A percentile compares a stretch with the other conserved stretches of the same genome.
These are phyloP conservation scores for Callyntrura guangdongensis DNA, from an alignment of 2,888 invertebrate species.

Conservation along the genomic window DNA sequence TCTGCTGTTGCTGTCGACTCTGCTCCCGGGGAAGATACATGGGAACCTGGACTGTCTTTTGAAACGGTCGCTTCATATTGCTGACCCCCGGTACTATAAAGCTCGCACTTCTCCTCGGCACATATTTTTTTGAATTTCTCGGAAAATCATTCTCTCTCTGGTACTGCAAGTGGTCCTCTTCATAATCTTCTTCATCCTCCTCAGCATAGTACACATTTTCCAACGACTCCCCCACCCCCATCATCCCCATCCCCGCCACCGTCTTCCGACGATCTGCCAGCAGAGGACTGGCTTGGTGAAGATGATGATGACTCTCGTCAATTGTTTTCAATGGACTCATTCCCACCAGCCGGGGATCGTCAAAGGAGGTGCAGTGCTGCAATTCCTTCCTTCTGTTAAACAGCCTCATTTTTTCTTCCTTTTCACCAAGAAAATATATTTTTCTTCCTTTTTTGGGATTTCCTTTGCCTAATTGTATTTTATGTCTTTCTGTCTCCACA, in stretches of 20 bases:
- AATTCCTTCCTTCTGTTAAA: constrained; percentile 82
- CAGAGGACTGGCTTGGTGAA: too few species aligned
- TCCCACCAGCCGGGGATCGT: constrained; percentile 84
- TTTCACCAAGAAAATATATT: too few species aligned
- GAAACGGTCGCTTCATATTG: constrained; percentile 12
- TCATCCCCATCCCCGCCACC: background rate
- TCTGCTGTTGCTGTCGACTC: too few species aligned
- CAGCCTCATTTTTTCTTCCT: constrained; percentile 80
- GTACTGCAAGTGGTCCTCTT: too few species aligned
- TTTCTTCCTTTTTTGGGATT: background rate
- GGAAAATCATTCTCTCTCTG: background rate
- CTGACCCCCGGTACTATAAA: too few species aligned
- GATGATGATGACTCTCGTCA: too few species aligned
- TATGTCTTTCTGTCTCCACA: too few species aligned
- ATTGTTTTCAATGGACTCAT: constrained; percentile 79
- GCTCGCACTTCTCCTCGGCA: background rate
- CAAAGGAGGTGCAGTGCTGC: constrained; percentile 48
- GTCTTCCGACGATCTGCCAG: too few species aligned
- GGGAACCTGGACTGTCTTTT: background rate
- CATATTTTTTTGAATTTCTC: background rate
- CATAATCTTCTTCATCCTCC: background rate
- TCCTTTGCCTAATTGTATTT: too few species aligned
- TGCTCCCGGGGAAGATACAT: constrained; percentile 43
- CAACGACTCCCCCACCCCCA: too few species aligned
- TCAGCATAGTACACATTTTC: constrained; percentile 9